Evolutionary conservation across 2,797 vertebrate genomes (phyloP).

Genomic region (Mastacembelus armatus): DNA sequence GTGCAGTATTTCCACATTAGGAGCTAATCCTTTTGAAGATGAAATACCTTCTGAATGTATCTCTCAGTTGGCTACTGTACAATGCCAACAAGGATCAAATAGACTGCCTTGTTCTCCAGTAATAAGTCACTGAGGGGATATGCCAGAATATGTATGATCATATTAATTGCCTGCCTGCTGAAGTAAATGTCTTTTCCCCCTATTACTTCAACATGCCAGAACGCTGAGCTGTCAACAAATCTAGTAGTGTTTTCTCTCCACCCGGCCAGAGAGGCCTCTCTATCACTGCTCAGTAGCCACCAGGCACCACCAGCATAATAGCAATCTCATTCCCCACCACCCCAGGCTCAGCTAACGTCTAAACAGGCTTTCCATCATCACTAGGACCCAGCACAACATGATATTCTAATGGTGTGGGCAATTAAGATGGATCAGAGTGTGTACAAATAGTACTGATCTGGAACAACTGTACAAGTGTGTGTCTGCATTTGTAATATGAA

Average conservation of each 20-base stretch:
- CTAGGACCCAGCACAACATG: slow-evolving; percentile 28
- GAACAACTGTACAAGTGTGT: slow-evolving; percentile 14
- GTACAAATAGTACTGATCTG: slow-evolving; percentile 41
- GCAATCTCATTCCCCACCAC: slow-evolving; percentile 54
- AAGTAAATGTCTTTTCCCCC: slow-evolving; percentile 50
- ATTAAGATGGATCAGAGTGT: slow-evolving; percentile 48
- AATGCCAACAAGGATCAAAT: slow-evolving; percentile 66
- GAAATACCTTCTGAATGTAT: slow-evolving; percentile 59
- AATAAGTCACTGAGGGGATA: slow-evolving; percentile 54
- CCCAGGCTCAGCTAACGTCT: slow-evolving; percentile 58
- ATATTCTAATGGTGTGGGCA: slow-evolving; percentile 47
- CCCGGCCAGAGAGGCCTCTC: slow-evolving; percentile 42
- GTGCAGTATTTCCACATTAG: slow-evolving; percentile 50
- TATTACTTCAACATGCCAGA: slow-evolving; percentile 62
- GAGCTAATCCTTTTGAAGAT: slow-evolving; percentile 63
- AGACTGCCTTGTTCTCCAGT: slow-evolving; percentile 54
- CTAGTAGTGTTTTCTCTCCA: slow-evolving; percentile 39
- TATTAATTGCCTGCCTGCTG: slow-evolving; percentile 62
- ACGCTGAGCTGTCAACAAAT: slow-evolving; percentile 58
- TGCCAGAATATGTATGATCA: slow-evolving; percentile 54
- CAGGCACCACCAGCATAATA: slow-evolving; percentile 36
- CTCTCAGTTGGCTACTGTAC: slow-evolving; percentile 48
- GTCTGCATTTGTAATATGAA: slow-evolving; percentile 20
- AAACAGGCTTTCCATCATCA: slow-evolving; percentile 57
- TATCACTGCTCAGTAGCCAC: slow-evolving; percentile 55